Evolutionary conservation across 2,113 vertebrate species (phyloP).

Genomic region (Loxodonta africana): DNA sequence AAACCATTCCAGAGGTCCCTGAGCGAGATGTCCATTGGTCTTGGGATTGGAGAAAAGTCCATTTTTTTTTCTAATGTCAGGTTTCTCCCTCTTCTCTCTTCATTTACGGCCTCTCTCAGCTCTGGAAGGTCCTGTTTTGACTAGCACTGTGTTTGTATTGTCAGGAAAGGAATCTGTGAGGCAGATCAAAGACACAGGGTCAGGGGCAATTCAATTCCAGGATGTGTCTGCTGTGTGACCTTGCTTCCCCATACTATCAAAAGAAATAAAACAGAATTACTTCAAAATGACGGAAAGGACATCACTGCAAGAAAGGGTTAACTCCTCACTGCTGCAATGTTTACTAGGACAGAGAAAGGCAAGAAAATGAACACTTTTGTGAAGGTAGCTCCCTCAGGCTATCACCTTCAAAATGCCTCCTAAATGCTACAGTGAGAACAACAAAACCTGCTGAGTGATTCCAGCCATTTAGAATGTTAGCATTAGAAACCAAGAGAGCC

Average conservation of each 20-base stretch:
- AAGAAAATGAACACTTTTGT: neutral
- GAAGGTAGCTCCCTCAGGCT: neutral
- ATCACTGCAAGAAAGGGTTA: neutral
- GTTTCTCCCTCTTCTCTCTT: neutral
- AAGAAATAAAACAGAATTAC: slow-evolving; percentile 12
- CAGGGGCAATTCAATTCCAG: neutral
- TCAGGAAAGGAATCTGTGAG: neutral
- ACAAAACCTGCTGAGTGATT: neutral
- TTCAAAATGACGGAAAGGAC: neutral
- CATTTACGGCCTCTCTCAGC: neutral
- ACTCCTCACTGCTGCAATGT: neutral
- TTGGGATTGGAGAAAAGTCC: neutral
- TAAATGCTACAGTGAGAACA: neutral
- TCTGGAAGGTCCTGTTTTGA: neutral
- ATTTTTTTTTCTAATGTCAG: neutral
- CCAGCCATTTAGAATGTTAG: neutral
- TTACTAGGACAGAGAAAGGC: neutral
- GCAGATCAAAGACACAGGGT: neutral
- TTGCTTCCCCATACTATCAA: neutral
- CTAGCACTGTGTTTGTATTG: neutral
- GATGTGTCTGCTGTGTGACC: neutral
- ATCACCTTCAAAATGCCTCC: neutral
- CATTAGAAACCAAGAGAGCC: neutral
- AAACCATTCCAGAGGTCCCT: neutral
- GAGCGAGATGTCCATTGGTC: rapidly evolving